Conservation (phyloP, 1,140 invertebrate genomes). For the Trichonephila clavata region DNA sequence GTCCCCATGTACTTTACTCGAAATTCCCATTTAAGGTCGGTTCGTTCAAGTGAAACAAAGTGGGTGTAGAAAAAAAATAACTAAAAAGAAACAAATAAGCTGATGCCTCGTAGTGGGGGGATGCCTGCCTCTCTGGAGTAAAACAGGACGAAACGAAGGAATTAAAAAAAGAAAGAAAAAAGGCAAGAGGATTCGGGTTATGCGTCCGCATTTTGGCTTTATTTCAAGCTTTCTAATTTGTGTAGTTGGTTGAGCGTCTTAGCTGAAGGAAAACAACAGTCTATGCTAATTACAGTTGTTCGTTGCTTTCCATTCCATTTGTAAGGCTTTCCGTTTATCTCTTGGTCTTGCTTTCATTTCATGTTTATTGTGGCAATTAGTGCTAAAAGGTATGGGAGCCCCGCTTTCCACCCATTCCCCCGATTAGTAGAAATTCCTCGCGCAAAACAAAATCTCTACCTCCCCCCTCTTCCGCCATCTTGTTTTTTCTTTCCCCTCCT, state of each 20-base stretch:
- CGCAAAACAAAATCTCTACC: slow-evolving; percentile 59
- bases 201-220: slow-evolving; percentile 76
- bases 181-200: slow-evolving; percentile 32
- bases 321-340: slow-evolving; percentile 75
- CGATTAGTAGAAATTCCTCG: slow-evolving; percentile 75
- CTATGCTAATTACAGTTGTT: slow-evolving; percentile 76
- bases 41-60: slow-evolving; percentile 73
- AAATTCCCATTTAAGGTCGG: slow-evolving; percentile 75
- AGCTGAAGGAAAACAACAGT: slow-evolving; percentile 74
- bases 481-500: slow-evolving; percentile 60
- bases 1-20: slow-evolving; percentile 64
- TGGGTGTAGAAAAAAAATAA: slow-evolving; percentile 53
- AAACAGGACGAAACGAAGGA: slow-evolving; percentile 71
- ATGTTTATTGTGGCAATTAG: slow-evolving; percentile 77
- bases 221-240: slow-evolving; percentile 77
- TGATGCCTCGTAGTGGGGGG: slow-evolving; percentile 23
- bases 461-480: slow-evolving; percentile 17
- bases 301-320: slow-evolving; percentile 71
- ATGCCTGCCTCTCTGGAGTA: slow-evolving; percentile 62
- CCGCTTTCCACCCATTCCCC: slow-evolving; percentile 56
- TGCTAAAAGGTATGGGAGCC: slow-evolving; percentile 74
- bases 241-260: slow-evolving; percentile 74
- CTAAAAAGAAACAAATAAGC: slow-evolving; percentile 63
- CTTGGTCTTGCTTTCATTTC: slow-evolving; percentile 75
- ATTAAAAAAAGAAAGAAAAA: slow-evolving; percentile 67